phyloP scores from a whole-genome alignment of 2,888 invertebrate genomes.

The Drosophila kokeensis region DNA sequence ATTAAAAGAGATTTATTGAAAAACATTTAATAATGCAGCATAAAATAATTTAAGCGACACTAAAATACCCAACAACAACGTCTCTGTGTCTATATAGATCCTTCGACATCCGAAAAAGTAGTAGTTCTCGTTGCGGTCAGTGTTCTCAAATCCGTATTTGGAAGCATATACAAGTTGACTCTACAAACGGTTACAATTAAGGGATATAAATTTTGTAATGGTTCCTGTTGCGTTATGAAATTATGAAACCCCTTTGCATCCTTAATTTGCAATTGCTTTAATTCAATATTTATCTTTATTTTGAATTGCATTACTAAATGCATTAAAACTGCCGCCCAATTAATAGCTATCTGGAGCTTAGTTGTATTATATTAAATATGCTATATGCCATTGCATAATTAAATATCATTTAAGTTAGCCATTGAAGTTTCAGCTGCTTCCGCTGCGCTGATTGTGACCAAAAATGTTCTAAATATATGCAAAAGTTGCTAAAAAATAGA shows the following conservation, averaged over 20 bases:
- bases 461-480: constrained; percentile 49
- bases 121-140: not conserved
- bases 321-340: constrained; percentile 38
- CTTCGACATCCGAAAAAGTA: not conserved
- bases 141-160: not conserved
- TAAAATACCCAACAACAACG: constrained; percentile 10
- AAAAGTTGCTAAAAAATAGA: constrained; percentile 48
- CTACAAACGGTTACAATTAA: not conserved
- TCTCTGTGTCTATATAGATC: not conserved
- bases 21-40: constrained; percentile 43
- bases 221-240: constrained; percentile 6
- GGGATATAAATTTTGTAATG: not conserved
- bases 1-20: constrained; percentile 76
- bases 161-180: not conserved
- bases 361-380: constrained; percentile 28
- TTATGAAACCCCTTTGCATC: constrained; percentile 17
- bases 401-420: constrained; percentile 65
- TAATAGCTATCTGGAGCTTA: constrained; percentile 22
- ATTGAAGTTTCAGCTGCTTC: constrained; percentile 33
- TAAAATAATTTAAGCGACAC: not conserved
- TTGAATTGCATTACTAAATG: constrained; percentile 44
- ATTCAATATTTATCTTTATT: constrained; percentile 65
- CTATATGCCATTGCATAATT: constrained; percentile 52
- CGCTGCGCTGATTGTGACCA: constrained; percentile 9
- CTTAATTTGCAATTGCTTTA: constrained; percentile 35